These are phyloP conservation scores for Taurulus bubalis DNA, from an alignment of 2,113 vertebrate species.

Conservation along the genomic window DNA sequence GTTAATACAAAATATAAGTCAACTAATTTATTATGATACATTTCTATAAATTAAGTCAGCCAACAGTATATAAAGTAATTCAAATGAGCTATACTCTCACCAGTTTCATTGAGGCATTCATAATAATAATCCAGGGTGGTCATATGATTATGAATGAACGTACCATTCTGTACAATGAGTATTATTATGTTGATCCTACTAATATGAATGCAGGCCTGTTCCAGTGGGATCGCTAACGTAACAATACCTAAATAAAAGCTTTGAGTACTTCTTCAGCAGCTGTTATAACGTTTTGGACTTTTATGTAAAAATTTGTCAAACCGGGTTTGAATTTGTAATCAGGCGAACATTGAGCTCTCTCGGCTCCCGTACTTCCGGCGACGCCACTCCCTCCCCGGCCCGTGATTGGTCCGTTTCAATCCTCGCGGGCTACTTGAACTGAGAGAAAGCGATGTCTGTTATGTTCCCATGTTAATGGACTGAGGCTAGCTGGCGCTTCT, in stretches of 20 bases:
- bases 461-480: slow-evolving; percentile 27
- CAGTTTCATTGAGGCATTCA: background rate
- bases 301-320: slow-evolving; percentile 23
- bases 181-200: background rate
- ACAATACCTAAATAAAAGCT: background rate
- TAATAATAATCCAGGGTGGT: background rate
- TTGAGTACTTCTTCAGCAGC: background rate
- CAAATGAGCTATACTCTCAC: background rate
- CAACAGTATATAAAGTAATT: background rate
- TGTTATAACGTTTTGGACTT: background rate
- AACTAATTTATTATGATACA: background rate
- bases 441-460: slow-evolving; percentile 48
- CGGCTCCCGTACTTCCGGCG: slow-evolving; percentile 52
- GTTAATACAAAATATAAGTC: background rate
- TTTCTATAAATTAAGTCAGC: background rate
- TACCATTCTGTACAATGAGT: background rate
- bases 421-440: slow-evolving; percentile 99
- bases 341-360: background rate
- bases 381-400: slow-evolving; percentile 14
- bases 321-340: slow-evolving; percentile 73
- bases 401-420: slow-evolving; percentile 94
- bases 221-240: background rate
- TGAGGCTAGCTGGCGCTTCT: background rate
- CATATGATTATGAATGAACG: background rate
- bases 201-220: background rate